Percentiles rank a stretch among this genome's conserved stretches.
phyloP scores from a whole-genome alignment of 2,797 vertebrate genomes.

The Catamblyrhynchus diadema region DNA sequence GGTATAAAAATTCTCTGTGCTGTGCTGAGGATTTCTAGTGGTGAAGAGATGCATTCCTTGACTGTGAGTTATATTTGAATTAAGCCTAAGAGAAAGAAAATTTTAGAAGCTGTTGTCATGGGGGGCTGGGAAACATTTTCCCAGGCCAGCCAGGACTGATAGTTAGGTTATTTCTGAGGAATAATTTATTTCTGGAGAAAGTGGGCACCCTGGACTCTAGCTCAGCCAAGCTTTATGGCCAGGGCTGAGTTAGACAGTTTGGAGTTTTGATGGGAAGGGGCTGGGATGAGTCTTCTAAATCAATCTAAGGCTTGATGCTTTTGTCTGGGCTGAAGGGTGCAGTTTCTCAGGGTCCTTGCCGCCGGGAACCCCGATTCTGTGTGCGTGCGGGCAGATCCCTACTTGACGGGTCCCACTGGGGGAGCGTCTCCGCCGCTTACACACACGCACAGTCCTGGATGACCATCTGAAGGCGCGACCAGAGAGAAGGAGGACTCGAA shows the following conservation, averaged over 20 bases:
- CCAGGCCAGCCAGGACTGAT: not conserved
- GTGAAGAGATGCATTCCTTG: not conserved
- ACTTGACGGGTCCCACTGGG: too few species aligned
- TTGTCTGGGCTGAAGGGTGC: not conserved
- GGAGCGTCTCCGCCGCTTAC: too few species aligned
- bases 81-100: not conserved
- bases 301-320: not conserved
- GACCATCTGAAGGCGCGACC: too few species aligned
- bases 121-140: not conserved
- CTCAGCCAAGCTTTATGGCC: not conserved
- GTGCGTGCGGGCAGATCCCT: too few species aligned
- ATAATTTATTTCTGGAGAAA: not conserved
- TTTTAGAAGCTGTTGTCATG: not conserved
- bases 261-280: accelerated
- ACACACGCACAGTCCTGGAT: too few species aligned
- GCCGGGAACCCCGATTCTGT: too few species aligned
- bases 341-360: too few species aligned
- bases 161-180: not conserved
- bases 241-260: not conserved
- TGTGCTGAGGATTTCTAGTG: not conserved
- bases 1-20: not conserved
- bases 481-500: too few species aligned
- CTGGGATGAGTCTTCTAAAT: not conserved
- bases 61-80: not conserved
- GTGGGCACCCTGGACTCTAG: not conserved